Evolutionary conservation across 2,888 invertebrate species (phyloP).

Genomic region (Acrobasis suavella): DNA sequence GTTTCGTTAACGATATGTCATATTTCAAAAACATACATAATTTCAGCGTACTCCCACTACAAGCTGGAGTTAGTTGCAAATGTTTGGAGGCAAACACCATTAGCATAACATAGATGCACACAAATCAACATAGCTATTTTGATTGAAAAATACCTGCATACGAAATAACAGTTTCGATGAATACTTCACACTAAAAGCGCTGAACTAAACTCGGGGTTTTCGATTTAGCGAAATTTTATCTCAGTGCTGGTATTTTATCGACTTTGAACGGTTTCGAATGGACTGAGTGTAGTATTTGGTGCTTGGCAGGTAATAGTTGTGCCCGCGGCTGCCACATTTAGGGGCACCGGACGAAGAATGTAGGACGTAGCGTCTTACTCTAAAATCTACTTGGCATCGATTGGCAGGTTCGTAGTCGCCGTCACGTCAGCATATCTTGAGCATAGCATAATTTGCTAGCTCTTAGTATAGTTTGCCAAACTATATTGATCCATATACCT

Average conservation of each 20-base stretch:
- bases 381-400: neutral
- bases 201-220: constrained; percentile 47
- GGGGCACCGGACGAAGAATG: neutral
- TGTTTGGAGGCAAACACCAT: constrained; percentile 12
- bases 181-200: constrained; percentile 46
- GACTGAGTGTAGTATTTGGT: neutral
- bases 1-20: constrained; percentile 4
- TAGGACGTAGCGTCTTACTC: neutral
- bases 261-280: constrained; percentile 35
- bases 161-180: constrained; percentile 49
- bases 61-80: constrained; percentile 15
- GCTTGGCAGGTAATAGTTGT: neutral
- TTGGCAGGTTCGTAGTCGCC: too few species aligned
- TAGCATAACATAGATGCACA: constrained; percentile 11
- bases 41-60: neutral
- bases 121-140: constrained; percentile 28
- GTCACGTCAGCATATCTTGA: too few species aligned
- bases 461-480: too few species aligned
- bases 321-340: neutral
- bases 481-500: too few species aligned
- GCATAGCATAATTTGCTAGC: too few species aligned
- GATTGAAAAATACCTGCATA: constrained; percentile 45
- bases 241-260: constrained; percentile 48
- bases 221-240: constrained; percentile 53
- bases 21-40: constrained; percentile 13